Percentiles rank a stretch among this genome's conserved stretches.
Conservation (phyloP, 2,797 vertebrate species). For the Rhinichthys osculus region DNA sequence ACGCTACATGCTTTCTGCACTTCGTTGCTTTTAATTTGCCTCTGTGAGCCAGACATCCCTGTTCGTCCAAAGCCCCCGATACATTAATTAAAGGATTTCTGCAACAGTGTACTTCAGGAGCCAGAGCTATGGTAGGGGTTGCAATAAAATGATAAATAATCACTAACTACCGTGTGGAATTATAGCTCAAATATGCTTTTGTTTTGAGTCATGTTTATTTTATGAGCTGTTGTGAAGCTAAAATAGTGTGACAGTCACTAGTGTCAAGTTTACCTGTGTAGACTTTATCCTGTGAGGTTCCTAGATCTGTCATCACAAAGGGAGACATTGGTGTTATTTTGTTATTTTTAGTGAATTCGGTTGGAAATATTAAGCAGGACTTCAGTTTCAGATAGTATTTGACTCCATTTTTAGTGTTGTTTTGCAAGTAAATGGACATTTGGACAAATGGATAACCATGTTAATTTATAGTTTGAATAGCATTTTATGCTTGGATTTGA, state of each 20-base stretch:
- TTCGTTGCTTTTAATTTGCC: constrained; percentile 54
- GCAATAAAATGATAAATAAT: constrained; percentile 1
- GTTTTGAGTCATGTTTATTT: constrained; percentile 49
- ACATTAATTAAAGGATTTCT: constrained; percentile 43
- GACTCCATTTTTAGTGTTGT: background rate
- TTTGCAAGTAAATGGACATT: background rate
- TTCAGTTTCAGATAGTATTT: background rate
- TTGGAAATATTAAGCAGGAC: background rate
- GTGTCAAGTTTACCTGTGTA: constrained; percentile 4
- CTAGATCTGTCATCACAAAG: background rate
- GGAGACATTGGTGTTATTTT: background rate
- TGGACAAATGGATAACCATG: background rate
- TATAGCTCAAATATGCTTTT: background rate
- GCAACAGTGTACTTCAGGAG: constrained; percentile 19
- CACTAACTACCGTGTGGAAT: constrained; percentile 13
- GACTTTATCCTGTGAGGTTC: background rate
- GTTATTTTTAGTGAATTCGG: background rate
- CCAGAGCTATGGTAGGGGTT: background rate
- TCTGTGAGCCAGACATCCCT: constrained; percentile 35
- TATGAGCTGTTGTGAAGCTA: constrained; percentile 29
- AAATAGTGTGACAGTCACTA: constrained; percentile 31
- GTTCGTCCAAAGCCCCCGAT: constrained; percentile 24
- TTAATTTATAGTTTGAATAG: background rate
- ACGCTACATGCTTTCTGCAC: constrained; percentile 51
- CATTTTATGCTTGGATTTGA: background rate